Conservation (phyloP, 2,797 vertebrate species). For the Geotrypetes seraphini region DNA sequence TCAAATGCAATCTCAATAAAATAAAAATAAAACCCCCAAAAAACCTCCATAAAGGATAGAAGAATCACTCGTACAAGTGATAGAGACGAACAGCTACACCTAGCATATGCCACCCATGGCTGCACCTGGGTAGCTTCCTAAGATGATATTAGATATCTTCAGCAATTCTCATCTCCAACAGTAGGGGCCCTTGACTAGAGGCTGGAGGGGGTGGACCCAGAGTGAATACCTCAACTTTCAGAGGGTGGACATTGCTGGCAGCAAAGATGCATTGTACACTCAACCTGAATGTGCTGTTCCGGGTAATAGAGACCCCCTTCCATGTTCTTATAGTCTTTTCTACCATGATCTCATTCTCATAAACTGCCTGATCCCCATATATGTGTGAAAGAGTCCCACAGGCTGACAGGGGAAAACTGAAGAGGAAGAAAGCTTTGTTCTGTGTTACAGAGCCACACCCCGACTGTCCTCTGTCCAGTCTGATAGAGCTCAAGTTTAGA, state of each 20-base stretch:
- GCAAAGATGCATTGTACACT: slow-evolving; percentile 4
- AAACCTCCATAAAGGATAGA: no score
- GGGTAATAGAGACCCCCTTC: background rate
- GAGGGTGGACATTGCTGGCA: background rate
- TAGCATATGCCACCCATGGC: no score
- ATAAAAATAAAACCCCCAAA: no score
- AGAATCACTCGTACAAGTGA: no score
- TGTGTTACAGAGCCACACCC: background rate
- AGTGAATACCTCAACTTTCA: background rate
- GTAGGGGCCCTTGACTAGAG: background rate
- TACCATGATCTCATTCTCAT: slow-evolving; percentile 4
- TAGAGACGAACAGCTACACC: no score
- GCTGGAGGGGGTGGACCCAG: background rate
- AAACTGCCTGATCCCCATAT: background rate
- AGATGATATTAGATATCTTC: no score
- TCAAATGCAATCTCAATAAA: no score
- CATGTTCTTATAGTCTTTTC: background rate
- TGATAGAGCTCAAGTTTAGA: background rate
- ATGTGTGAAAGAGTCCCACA: slow-evolving; percentile 6
- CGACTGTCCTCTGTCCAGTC: background rate
- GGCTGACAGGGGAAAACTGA: slow-evolving; percentile 2
- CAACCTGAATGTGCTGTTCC: slow-evolving; percentile 10
- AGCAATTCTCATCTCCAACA: slow-evolving; percentile 6
- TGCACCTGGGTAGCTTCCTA: no score
- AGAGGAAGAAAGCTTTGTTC: background rate